phyloP scores from a whole-genome alignment of 2,113 vertebrate species.

The Gadus macrocephalus region DNA sequence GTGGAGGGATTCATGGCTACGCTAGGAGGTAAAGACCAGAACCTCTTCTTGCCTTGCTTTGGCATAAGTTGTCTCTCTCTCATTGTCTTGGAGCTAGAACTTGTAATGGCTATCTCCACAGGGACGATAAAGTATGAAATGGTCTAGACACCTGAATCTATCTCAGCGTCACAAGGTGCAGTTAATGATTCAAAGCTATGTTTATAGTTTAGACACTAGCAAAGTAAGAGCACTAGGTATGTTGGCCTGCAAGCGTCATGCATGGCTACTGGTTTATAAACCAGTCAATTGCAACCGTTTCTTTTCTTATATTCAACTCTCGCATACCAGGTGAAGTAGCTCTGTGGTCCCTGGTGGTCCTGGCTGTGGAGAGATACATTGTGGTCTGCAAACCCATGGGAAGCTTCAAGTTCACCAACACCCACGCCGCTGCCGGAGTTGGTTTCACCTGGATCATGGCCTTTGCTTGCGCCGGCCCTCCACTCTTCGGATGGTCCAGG shows the following conservation, averaged over 20 bases:
- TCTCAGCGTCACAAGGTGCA: no score
- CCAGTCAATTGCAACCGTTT: not conserved
- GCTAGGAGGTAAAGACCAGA: conserved; percentile 55
- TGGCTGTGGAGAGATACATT: conserved; percentile 78
- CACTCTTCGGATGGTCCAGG: conserved; percentile 79
- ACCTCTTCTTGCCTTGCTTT: no score
- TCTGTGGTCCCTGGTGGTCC: conserved; percentile 77
- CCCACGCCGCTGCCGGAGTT: conserved; percentile 69
- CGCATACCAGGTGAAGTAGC: conserved; percentile 63
- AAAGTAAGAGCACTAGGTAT: no score
- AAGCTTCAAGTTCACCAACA: conserved; percentile 73
- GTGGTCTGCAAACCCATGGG: conserved; percentile 80
- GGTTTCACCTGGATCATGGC: conserved; percentile 78
- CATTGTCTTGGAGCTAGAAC: no score
- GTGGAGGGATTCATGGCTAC: conserved; percentile 70
- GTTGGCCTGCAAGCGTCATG: no score
- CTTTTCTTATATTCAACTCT: not conserved
- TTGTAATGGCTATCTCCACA: no score
- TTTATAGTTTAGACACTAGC: no score
- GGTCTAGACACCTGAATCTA: no score
- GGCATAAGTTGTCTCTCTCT: no score
- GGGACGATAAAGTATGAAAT: no score
- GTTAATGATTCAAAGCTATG: no score
- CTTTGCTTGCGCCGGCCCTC: conserved; percentile 64
- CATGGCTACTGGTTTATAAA: no score